Percentiles rank a stretch among this genome's conserved stretches.
phyloP scores from a whole-genome alignment of 2,797 vertebrate genomes.

The Lophotriccus pileatus region DNA sequence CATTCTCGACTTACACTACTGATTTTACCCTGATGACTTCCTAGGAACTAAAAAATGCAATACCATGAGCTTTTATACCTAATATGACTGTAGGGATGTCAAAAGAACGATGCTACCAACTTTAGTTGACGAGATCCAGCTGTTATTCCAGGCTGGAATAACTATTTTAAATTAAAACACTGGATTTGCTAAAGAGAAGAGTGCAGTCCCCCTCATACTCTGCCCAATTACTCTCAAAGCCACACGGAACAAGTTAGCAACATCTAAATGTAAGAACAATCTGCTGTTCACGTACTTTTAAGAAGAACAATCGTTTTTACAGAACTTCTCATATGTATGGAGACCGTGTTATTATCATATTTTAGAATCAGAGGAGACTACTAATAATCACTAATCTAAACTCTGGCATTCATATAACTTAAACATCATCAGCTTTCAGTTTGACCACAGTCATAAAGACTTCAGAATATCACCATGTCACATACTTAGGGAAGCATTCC shows the following conservation, averaged over 20 bases:
- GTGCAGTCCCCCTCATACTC: background rate
- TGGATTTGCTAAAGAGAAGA: background rate
- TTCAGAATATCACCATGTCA: background rate
- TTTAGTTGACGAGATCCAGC: background rate
- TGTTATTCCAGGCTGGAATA: background rate
- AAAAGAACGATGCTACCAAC: background rate
- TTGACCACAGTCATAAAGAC: background rate
- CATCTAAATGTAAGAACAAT: background rate
- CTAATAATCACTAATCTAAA: background rate
- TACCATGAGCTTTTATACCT: rapidly evolving
- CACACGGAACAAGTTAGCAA: background rate
- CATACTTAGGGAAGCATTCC: background rate
- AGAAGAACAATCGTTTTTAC: background rate
- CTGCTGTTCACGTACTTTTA: background rate
- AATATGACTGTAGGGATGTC: background rate
- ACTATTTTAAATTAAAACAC: background rate
- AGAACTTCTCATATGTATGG: background rate
- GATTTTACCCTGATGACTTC: background rate
- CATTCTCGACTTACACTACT: background rate
- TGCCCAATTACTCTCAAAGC: background rate
- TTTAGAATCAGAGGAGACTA: background rate
- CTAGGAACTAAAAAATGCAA: background rate
- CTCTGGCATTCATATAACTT: background rate
- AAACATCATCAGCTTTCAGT: background rate
- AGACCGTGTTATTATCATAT: background rate